phyloP scores from a whole-genome alignment of 2,113 vertebrate species.

The Stomatorhinus ivindoensis region DNA sequence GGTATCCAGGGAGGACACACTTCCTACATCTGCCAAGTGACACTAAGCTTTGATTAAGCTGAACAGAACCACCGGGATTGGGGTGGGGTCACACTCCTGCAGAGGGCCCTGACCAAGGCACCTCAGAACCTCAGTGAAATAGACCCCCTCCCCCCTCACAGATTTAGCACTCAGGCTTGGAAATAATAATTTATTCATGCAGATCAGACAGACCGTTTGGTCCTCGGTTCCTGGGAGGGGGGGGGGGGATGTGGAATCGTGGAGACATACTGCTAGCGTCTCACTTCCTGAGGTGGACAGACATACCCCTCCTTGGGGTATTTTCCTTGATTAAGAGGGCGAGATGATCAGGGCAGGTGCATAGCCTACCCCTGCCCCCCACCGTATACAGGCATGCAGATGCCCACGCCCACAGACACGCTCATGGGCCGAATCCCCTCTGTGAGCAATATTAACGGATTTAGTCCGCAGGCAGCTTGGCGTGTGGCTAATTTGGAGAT shows the following conservation, averaged over 20 bases:
- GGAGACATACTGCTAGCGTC: background rate
- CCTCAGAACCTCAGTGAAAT: background rate
- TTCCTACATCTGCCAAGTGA: background rate
- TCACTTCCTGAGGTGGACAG: background rate
- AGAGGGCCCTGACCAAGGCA: background rate
- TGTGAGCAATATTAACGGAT: constrained; percentile 47
- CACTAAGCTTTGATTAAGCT: background rate
- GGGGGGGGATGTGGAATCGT: background rate
- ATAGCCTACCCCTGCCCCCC: background rate
- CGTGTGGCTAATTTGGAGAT: constrained; percentile 49
- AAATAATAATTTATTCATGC: background rate
- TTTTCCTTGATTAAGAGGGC: background rate
- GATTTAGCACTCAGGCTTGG: background rate
- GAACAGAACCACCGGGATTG: background rate
- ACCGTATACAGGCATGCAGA: constrained; percentile 19
- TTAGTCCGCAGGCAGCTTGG: constrained; percentile 40
- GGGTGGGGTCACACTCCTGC: background rate
- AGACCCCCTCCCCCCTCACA: background rate
- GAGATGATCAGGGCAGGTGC: background rate
- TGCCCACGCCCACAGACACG: background rate
- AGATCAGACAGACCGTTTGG: constrained; percentile 8
- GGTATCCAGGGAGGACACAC: background rate
- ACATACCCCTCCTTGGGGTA: background rate
- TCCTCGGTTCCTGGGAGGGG: background rate
- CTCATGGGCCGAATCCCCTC: constrained; percentile 21